Base-by-base conservation (phyloP, 2,797 vertebrate genomes). In the Microctenopoma lineatum region DNA sequence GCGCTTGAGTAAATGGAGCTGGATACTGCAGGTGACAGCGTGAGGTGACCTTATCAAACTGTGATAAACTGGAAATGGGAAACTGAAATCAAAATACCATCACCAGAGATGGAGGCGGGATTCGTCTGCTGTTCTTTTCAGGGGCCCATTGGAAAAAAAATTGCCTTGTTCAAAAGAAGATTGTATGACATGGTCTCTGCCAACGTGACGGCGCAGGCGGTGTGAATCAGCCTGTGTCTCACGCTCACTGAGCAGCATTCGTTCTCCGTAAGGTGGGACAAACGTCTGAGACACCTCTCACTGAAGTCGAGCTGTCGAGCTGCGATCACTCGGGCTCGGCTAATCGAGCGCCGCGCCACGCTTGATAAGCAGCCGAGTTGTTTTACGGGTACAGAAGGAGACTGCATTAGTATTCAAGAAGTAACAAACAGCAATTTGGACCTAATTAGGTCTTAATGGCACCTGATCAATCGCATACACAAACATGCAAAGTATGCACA, bases 51-150 rank as follows among this genome's bases (percentile, higher is more conserved):
- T 94, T 94, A 95, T 94, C 93, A 94, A 91, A 92, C 91, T 84
- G 90, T 91, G 92, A 94, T 95, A 92, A 95, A 93, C 90, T 92
- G 93, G 92, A 95, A 94, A 94, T 94, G 85, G 90, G 90, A 91
- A 92, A 89, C 88, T 88, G 87, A 92, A 94, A 94, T 94, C 91
- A 94, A 94, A 94, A 93, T 92, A 85, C 89, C 87, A 90, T 90
- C 77, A 38, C 32, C 25, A 38, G 77, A 57, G 73, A 70, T 47
- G 50, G 77, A 85, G 84, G 80, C 57, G 32, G 77, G 75, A 84
- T 87, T 66, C 83, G 88, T 88, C 87, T 86, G 84, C 73, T 81
- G 73, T 62, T 86, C 75, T 78, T 80, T 83, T 84, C 25, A 9
- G 41, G 44, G 36, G 34, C 55, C 47, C 48, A 32, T 64, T 59